Percentiles rank a stretch among this genome's conserved stretches.
phyloP scores from a whole-genome alignment of 1,140 invertebrate genomes.

The Pseudomyrmex pallidus region DNA sequence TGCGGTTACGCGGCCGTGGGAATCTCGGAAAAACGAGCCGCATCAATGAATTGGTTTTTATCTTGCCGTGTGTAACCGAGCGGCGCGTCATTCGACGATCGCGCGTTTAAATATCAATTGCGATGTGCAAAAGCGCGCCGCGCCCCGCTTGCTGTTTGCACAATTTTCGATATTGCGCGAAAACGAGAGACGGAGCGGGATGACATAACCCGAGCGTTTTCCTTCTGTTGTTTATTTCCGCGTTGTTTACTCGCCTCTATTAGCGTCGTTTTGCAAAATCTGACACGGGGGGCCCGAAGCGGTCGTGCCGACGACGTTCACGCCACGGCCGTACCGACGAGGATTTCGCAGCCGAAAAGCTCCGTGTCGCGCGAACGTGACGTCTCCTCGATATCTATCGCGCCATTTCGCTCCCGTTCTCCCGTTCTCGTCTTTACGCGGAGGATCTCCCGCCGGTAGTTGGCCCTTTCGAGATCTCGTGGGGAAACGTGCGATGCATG shows the following conservation, averaged over 20 bases:
- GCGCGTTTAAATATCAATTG: conserved; percentile 30
- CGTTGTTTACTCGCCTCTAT: not conserved
- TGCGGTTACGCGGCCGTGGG: not conserved
- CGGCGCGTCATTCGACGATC: not conserved
- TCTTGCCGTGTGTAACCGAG: not conserved
- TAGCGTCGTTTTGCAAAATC: conserved; percentile 10
- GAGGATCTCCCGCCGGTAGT: conserved; percentile 23
- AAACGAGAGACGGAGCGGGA: not conserved
- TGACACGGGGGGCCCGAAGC: not conserved
- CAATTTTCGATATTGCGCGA: not conserved
- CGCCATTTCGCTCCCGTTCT: not conserved
- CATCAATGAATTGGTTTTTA: conserved; percentile 18
- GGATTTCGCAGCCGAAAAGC: conserved; percentile 15
- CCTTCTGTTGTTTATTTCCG: not conserved
- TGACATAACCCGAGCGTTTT: not conserved
- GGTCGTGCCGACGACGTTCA: not conserved
- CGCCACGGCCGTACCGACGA: not conserved
- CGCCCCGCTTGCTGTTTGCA: not conserved
- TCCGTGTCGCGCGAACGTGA: conserved; percentile 14
- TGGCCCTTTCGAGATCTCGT: conserved; percentile 44
- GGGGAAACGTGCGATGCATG: conserved; percentile 45
- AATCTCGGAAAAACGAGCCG: not conserved
- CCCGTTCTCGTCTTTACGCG: not conserved
- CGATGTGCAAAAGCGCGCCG: not conserved
- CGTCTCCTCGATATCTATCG: conserved; percentile 37